These are phyloP conservation scores for Ethmia dodecea DNA, from an alignment of 2,888 invertebrate species.

Conservation along the genomic window DNA sequence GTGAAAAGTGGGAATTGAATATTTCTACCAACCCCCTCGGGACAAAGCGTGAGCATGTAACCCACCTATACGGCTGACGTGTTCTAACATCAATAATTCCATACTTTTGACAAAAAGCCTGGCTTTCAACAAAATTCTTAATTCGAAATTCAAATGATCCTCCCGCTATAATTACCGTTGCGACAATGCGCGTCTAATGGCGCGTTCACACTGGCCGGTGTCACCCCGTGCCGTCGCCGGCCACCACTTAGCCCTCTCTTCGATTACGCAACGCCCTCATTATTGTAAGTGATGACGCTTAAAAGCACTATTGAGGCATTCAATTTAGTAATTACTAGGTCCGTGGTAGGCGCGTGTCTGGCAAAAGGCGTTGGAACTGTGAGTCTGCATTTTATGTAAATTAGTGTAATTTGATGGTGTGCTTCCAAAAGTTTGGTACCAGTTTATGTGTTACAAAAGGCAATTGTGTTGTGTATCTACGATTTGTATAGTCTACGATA, in stretches of 20 bases:
- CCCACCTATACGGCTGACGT: too few species aligned
- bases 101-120: not conserved
- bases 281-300: slow-evolving; percentile 72
- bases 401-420: slow-evolving; percentile 10
- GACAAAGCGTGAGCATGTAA: too few species aligned
- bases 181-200: slow-evolving; percentile 58
- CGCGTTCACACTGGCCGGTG: slow-evolving; percentile 43
- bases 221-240: slow-evolving; percentile 54
- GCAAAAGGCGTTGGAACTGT: not conserved
- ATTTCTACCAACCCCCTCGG: too few species aligned
- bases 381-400: slow-evolving; percentile 32
- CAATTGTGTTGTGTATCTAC: too few species aligned
- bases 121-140: slow-evolving; percentile 10
- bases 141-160: slow-evolving; percentile 55
- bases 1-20: too few species aligned
- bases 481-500: too few species aligned
- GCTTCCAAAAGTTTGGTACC: too few species aligned
- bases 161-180: slow-evolving; percentile 35
- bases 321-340: slow-evolving; percentile 74
- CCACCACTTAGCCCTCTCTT: slow-evolving; percentile 63
- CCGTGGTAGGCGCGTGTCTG: slow-evolving; percentile 26
- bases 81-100: too few species aligned
- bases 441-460: too few species aligned
- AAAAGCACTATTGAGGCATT: slow-evolving; percentile 66
- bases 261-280: slow-evolving; percentile 62